Conservation (phyloP, 2,797 vertebrate genomes). For the Discoglossus pictus region DNA sequence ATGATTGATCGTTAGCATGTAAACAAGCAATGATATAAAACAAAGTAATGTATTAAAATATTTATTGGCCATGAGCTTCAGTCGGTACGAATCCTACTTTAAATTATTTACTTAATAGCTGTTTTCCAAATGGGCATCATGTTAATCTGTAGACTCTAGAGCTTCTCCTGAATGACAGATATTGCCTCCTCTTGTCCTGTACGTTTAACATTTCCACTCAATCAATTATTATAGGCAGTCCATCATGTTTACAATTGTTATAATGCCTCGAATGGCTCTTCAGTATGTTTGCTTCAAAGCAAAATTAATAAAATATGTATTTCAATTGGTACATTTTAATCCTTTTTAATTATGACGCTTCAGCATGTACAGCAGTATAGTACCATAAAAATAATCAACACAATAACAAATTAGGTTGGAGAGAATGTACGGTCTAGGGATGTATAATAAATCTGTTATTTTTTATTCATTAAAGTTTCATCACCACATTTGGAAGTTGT, state of each 20-base stretch:
- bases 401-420: not conserved
- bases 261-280: slow-evolving; percentile 29
- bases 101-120: slow-evolving; percentile 49
- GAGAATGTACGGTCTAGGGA: not conserved
- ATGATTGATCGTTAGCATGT: slow-evolving; percentile 46
- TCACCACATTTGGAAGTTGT: too few species aligned
- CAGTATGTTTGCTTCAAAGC: slow-evolving; percentile 14
- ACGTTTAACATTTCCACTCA: slow-evolving; percentile 32
- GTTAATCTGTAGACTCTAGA: slow-evolving; percentile 27
- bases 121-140: slow-evolving; percentile 34
- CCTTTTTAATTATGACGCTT: not conserved
- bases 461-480: too few species aligned
- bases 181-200: slow-evolving; percentile 40
- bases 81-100: slow-evolving; percentile 21
- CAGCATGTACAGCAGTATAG: not conserved
- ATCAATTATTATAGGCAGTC: slow-evolving; percentile 21
- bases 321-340: slow-evolving; percentile 4
- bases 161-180: slow-evolving; percentile 36
- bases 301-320: slow-evolving; percentile 36
- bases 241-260: slow-evolving; percentile 28
- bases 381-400: not conserved
- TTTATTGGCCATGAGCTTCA: slow-evolving; percentile 41
- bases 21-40: slow-evolving; percentile 48
- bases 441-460: not conserved
- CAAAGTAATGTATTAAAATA: slow-evolving; percentile 44